Evolutionary conservation across 2,888 invertebrate species (phyloP).

Genomic region (Nomada hirtipes): DNA sequence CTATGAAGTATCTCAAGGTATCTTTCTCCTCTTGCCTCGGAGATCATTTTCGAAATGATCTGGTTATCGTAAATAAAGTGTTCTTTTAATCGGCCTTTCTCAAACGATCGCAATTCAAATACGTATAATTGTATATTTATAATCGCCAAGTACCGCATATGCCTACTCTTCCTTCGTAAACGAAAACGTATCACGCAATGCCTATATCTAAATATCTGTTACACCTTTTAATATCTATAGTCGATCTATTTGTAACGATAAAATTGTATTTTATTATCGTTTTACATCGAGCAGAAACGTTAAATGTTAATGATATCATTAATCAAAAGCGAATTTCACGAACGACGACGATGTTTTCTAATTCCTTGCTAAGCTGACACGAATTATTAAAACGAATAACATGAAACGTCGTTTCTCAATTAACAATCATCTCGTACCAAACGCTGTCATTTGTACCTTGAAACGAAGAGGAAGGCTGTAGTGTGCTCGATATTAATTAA

Average conservation of each 20-base stretch:
- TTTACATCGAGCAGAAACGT: constrained; percentile 65
- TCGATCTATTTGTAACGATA: constrained; percentile 45
- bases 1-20: constrained; percentile 17
- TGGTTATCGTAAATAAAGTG: constrained; percentile 23
- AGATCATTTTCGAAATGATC: not conserved
- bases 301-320: constrained; percentile 22
- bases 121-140: constrained; percentile 15
- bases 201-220: constrained; percentile 48
- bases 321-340: constrained; percentile 38
- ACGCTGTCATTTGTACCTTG: constrained; percentile 7
- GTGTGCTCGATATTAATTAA: constrained; percentile 10
- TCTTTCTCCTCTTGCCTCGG: constrained; percentile 8
- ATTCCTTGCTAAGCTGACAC: constrained; percentile 50
- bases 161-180: constrained; percentile 56
- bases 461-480: not conserved
- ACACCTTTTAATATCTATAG: constrained; percentile 47
- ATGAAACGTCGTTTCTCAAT: constrained; percentile 16
- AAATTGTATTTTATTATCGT: constrained; percentile 70
- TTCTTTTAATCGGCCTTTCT: constrained; percentile 37
- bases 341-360: constrained; percentile 52
- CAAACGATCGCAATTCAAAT: constrained; percentile 19
- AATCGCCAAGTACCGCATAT: constrained; percentile 48
- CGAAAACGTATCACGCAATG: constrained; percentile 54
- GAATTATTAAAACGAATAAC: constrained; percentile 51
- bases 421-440: constrained; percentile 16